A percentile compares a stretch with the other conserved stretches of the same genome.
phyloP scores from a whole-genome alignment of 2,888 invertebrate genomes.

The Sesamia inferens region DNA sequence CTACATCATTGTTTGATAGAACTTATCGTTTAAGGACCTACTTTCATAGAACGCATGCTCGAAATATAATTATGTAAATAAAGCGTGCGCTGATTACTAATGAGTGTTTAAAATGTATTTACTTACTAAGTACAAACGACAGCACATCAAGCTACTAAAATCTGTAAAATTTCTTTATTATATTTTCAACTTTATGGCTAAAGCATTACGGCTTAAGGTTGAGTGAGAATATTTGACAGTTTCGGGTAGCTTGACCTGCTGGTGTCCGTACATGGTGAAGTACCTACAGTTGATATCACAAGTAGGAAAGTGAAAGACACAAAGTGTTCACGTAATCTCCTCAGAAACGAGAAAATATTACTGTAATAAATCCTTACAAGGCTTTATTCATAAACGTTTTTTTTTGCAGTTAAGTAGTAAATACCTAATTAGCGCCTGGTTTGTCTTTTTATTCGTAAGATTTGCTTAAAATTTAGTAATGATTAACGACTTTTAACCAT shows the following conservation, averaged over 20 bases:
- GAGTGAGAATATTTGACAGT: too few species aligned
- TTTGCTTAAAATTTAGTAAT: not conserved
- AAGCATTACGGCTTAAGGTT: too few species aligned
- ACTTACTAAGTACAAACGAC: too few species aligned
- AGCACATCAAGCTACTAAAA: too few species aligned
- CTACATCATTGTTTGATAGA: slow-evolving; percentile 24
- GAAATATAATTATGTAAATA: slow-evolving; percentile 17
- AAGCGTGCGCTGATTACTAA: slow-evolving; percentile 20
- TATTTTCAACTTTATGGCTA: too few species aligned
- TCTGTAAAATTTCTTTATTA: too few species aligned
- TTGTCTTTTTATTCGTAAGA: not conserved
- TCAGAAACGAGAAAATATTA: not conserved
- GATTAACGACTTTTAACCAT: too few species aligned
- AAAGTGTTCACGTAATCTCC: not conserved
- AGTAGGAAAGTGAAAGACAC: not conserved
- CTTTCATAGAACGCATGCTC: slow-evolving; percentile 29
- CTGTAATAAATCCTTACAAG: not conserved
- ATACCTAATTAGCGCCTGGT: not conserved
- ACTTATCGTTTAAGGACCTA: slow-evolving; percentile 2
- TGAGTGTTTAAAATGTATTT: not conserved
- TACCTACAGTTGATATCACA: not conserved
- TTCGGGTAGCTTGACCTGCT: too few species aligned
- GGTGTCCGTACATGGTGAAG: too few species aligned
- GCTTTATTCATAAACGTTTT: not conserved
- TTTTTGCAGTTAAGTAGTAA: not conserved